Base-by-base conservation (phyloP, 2,888 invertebrate species). In the Prosopocoilus inquinatus region DNA sequence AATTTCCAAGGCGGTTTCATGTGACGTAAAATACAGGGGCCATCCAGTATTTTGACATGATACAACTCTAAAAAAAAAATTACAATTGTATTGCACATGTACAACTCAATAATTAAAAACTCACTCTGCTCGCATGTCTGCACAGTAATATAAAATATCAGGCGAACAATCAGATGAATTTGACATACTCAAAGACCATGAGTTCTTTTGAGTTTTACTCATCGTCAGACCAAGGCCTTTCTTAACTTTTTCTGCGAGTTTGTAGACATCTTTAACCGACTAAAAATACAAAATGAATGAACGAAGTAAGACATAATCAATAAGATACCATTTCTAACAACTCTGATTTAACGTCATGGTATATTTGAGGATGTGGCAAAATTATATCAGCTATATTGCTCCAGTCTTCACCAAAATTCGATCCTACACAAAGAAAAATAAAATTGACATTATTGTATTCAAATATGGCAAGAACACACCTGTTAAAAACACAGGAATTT, bases 361-460 rank as follows among this genome's bases (percentile, higher is more conserved):
- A 66, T 12, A 68, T 50, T 55, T 74, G 71, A 8, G 81, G 80
- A 69, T 82, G 80, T n/a, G 84, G 83, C 20, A 84, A 67, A 52
- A 83, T 65, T 58, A 72, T 77, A 65, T 83, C 82, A 57, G 83
- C 81, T 44, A 83, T 65, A 64, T 80, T 79, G 3, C 80, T 82
- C 84, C 84, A 84, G 67, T 84, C 83, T 41, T 81, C 80, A 55
- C 83, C 84, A n/a, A 76, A 78, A 47, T 81, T 72, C 2, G 82
- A 80, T 63, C 78, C 84, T 84, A 73, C n/a, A 75, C 59, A 55
- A 15, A 38, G 9, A 35, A 36, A 46, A 2, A 7, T 54, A 36
- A n/a, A 20, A 41, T 41, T 33, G 11, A 5, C 15, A 46, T n/a
- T 53, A 16, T n/a, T 39, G 13, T 20, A 41, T 39, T 12, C 28